phyloP scores from a whole-genome alignment of 2,888 invertebrate genomes.

The Dioctria linearis region DNA sequence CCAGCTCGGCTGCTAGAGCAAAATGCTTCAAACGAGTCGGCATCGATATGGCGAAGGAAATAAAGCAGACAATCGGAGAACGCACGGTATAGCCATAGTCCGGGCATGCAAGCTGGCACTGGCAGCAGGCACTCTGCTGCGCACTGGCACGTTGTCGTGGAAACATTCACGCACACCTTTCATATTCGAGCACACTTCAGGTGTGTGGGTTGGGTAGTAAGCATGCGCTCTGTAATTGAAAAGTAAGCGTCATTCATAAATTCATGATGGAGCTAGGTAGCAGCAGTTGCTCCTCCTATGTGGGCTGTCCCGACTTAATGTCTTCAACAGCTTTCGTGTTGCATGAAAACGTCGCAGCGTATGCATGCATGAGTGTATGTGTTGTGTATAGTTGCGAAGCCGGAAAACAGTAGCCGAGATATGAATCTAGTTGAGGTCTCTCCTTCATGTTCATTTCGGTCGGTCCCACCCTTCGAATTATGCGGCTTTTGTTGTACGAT shows the following conservation, averaged over 20 bases:
- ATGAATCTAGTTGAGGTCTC: conserved; percentile 23
- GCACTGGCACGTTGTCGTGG: conserved; percentile 34
- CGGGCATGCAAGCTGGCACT: neutral
- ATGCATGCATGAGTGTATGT: neutral
- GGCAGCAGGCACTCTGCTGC: conserved; percentile 9
- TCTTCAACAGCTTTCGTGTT: neutral
- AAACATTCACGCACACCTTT: conserved; percentile 1
- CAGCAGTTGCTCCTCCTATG: conserved; percentile 22
- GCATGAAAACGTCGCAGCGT: neutral
- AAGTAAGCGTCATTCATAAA: conserved; percentile 45
- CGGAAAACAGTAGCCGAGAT: conserved; percentile 49
- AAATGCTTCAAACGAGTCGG: conserved; percentile 26
- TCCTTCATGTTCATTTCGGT: conserved; percentile 24
- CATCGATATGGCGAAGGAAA: conserved; percentile 10
- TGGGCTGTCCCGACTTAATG: conserved; percentile 6
- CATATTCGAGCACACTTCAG: neutral
- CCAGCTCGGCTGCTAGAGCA: neutral
- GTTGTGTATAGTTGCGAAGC: neutral
- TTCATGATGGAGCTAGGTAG: conserved; percentile 46
- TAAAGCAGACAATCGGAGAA: conserved; percentile 12
- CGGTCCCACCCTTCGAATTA: conserved; percentile 43
- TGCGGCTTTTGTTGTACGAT: conserved; percentile 28
- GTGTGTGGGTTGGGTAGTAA: neutral
- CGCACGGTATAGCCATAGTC: neutral
- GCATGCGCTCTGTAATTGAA: conserved; percentile 29